These are phyloP conservation scores for Frieseomelitta varia DNA, from an alignment of 1,140 invertebrate species.

Conservation along the genomic window DNA sequence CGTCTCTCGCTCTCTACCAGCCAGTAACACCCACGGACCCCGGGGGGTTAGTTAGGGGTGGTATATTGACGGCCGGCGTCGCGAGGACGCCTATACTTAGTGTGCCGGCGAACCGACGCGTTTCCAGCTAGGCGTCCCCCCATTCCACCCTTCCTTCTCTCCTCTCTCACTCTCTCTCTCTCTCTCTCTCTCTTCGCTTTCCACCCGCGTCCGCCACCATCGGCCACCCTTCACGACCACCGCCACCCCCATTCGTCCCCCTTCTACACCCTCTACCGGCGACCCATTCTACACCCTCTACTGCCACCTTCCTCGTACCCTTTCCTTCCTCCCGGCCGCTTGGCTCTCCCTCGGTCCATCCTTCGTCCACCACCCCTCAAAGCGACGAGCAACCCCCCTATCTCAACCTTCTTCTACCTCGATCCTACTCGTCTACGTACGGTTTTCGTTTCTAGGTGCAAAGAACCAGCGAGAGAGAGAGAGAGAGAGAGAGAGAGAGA, in stretches of 20 bases:
- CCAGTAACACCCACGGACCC: conserved; percentile 72
- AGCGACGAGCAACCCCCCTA: conserved; percentile 27
- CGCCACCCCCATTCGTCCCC: conserved; percentile 25
- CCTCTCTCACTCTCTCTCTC: conserved; percentile 4
- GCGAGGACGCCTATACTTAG: conserved; percentile 82
- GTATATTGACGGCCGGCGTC: conserved; percentile 82
- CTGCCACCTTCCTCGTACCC: conserved; percentile 55
- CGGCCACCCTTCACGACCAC: conserved; percentile 66
- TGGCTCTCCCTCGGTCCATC: conserved; percentile 55
- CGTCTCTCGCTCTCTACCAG: conserved; percentile 52
- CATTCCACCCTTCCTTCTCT: conserved; percentile 44
- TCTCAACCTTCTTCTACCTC: conserved; percentile 59
- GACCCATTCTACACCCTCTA: conserved; percentile 55
- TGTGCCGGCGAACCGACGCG: conserved; percentile 79
- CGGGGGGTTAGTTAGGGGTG: conserved; percentile 81
- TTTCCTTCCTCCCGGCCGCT: conserved; percentile 56
- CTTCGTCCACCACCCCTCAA: conserved; percentile 64
- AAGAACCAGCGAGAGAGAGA: conserved; percentile 3
- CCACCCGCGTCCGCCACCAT: conserved; percentile 64
- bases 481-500: neutral
- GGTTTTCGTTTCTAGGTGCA: conserved; percentile 20
- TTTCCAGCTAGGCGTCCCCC: conserved; percentile 76
- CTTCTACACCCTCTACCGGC: conserved; percentile 44
- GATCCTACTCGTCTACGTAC: conserved; percentile 24
- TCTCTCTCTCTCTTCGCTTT: conserved; percentile 28